phyloP scores from a whole-genome alignment of 2,797 vertebrate genomes.

The Phrynocephalus guinanensis region DNA sequence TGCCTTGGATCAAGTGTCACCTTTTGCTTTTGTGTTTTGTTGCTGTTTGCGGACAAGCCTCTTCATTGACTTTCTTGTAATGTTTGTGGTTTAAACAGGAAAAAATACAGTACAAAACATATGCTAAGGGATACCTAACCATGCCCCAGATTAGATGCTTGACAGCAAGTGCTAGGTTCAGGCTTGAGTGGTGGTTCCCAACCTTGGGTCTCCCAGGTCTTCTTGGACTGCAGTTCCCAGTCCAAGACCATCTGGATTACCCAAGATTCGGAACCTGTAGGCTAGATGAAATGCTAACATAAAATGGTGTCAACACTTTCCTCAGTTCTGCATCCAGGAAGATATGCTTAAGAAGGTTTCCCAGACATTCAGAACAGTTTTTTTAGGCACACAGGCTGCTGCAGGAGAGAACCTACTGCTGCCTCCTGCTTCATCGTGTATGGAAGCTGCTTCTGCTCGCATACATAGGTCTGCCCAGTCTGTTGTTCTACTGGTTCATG shows the following conservation, averaged over 20 bases:
- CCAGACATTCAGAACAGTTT: background rate
- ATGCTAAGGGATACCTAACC: no score
- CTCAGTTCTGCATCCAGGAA: background rate
- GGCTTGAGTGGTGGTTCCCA: background rate
- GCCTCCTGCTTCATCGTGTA: no score
- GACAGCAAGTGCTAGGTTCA: fast-evolving
- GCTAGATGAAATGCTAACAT: background rate
- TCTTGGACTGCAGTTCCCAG: no score
- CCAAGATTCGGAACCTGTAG: no score
- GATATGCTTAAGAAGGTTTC: background rate
- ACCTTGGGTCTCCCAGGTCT: background rate
- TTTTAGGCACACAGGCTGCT: background rate
- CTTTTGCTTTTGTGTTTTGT: background rate
- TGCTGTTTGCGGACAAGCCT: background rate
- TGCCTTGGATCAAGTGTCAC: background rate
- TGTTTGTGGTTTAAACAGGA: background rate
- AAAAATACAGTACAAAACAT: background rate
- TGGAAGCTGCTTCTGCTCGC: no score
- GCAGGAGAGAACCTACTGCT: background rate
- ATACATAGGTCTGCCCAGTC: no score
- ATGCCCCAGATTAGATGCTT: slow-evolving; percentile 4
- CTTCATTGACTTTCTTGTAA: background rate
- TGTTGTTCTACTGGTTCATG: no score
- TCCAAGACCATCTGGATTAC: no score
- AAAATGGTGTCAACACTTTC: background rate